Evolutionary conservation across 2,888 invertebrate species (phyloP).

Genomic region (Drosophila sordidapex): DNA sequence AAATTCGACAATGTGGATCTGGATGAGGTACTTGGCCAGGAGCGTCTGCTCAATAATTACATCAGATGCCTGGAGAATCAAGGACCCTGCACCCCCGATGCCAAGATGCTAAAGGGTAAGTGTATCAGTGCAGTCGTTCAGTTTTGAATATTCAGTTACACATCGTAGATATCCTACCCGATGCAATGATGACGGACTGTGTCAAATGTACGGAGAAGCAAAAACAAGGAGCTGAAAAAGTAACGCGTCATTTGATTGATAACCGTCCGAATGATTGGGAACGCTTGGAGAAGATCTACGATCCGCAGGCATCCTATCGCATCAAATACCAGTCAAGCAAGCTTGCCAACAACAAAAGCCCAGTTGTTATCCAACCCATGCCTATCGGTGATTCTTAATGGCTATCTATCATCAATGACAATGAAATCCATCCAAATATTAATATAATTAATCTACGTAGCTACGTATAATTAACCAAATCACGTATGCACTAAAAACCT

Average conservation of each 20-base stretch:
- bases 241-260: conserved; percentile 86
- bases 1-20: conserved; percentile 90
- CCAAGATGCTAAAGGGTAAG: conserved; percentile 89
- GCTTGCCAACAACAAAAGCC: background rate
- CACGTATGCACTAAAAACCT: background rate
- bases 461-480: background rate
- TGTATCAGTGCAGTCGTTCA: background rate
- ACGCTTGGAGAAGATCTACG: conserved; percentile 87
- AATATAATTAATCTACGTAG: background rate
- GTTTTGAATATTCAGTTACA: background rate
- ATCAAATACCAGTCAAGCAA: conserved; percentile 86
- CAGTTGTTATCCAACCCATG: background rate
- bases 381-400: conserved; percentile 28
- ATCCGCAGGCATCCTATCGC: conserved; percentile 88
- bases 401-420: too few species aligned
- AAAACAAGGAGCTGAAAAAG: conserved; percentile 87
- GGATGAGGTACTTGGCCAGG: conserved; percentile 88
- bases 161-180: conserved; percentile 88
- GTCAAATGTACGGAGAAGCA: conserved; percentile 89
- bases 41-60: conserved; percentile 88
- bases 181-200: conserved; percentile 89
- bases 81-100: conserved; percentile 89
- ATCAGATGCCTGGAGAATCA: conserved; percentile 88
- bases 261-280: conserved; percentile 86
- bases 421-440: background rate